Conservation (phyloP, 2,113 vertebrate species). For the Alexandromys fortis region DNA sequence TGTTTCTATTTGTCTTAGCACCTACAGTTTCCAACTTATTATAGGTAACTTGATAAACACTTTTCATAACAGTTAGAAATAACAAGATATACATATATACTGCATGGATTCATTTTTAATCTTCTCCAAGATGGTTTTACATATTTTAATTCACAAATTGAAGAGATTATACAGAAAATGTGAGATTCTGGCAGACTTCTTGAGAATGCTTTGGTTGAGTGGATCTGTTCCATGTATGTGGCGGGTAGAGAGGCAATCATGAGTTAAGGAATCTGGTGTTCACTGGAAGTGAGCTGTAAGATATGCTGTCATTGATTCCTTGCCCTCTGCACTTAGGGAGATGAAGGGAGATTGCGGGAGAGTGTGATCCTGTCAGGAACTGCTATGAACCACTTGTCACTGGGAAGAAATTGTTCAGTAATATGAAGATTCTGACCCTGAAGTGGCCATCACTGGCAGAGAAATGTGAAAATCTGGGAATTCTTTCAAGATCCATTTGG, state of each 20-base stretch:
- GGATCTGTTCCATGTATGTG: not conserved
- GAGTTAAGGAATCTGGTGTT: not conserved
- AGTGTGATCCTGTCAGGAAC: not conserved
- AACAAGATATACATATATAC: not conserved
- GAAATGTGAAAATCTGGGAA: constrained; percentile 24
- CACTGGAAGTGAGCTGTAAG: not conserved
- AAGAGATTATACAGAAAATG: not conserved
- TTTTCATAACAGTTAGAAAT: not conserved
- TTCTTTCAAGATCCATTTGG: constrained; percentile 42
- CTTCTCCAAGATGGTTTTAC: not conserved
- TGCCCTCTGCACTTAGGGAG: not conserved
- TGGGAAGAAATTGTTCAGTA: constrained; percentile 50
- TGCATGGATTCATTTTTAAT: not conserved
- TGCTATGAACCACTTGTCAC: constrained; percentile 39
- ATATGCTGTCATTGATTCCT: not conserved
- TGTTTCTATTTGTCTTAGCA: not conserved
- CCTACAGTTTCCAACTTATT: not conserved
- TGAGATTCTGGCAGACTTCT: not conserved
- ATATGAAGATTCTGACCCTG: constrained; percentile 36
- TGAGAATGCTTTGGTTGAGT: not conserved
- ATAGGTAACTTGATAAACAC: not conserved
- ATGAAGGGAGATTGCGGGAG: not conserved
- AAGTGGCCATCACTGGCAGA: not conserved
- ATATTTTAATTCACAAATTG: constrained; percentile 35
- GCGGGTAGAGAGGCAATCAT: not conserved